Percentiles rank a stretch among this genome's conserved stretches.
These are phyloP conservation scores for Climacteris rufus DNA, from an alignment of 2,113 vertebrate species.

Conservation along the genomic window DNA sequence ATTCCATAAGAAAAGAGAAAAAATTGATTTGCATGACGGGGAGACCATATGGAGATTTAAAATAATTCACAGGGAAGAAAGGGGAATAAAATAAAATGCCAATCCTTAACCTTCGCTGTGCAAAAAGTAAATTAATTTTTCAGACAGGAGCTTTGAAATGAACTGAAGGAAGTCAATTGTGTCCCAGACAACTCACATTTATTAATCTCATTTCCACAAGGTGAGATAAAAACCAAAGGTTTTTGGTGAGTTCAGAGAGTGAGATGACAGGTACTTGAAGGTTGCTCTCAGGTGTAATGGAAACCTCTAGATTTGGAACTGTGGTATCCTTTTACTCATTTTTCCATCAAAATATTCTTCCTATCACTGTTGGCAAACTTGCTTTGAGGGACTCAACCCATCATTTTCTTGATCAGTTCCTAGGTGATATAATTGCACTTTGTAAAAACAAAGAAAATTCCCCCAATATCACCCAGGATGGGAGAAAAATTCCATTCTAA, in stretches of 20 bases:
- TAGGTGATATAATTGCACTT: neutral
- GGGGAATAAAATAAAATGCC: neutral
- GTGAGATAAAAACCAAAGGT: neutral
- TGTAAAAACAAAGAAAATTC: neutral
- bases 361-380: neutral
- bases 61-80: neutral
- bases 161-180: neutral
- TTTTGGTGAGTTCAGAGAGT: neutral
- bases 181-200: neutral
- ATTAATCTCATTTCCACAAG: neutral
- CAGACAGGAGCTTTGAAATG: neutral
- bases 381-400: neutral
- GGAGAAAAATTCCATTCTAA: neutral
- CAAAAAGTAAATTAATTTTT: neutral
- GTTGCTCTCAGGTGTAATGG: neutral
- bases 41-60: neutral
- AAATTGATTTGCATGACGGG: neutral
- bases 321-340: neutral
- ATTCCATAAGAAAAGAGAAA: neutral
- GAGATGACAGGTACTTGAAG: neutral
- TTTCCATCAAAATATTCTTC: neutral
- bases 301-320: neutral
- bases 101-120: accelerated
- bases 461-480: neutral
- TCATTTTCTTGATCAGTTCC: neutral